phyloP scores from a whole-genome alignment of 30 jellyfish, hydroid and myxozoan genomes.

The Catostylus mosaicus region DNA sequence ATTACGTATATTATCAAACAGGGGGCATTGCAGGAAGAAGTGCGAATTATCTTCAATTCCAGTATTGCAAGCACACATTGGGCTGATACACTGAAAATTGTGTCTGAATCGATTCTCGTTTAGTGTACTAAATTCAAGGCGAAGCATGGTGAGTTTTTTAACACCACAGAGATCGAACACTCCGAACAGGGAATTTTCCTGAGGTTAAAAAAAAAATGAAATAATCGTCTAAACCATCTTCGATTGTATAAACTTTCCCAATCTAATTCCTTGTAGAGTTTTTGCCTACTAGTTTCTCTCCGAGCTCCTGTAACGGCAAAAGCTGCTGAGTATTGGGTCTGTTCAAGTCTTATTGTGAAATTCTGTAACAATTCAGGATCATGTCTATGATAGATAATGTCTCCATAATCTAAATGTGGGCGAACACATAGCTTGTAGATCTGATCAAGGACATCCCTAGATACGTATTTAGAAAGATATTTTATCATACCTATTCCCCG shows the following conservation, averaged over 20 bases:
- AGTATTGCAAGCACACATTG: constrained; percentile 44
- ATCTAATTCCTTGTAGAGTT: too few species aligned
- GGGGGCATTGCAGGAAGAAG: constrained; percentile 23
- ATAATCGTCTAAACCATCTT: constrained; percentile 45
- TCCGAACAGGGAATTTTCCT: constrained; percentile 23
- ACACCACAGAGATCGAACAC: constrained; percentile 11
- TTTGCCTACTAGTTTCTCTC: too few species aligned
- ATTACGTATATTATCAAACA: constrained; percentile 14
- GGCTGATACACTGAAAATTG: constrained; percentile 8
- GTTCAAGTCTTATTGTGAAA: constrained; percentile 22
- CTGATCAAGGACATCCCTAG: too few species aligned
- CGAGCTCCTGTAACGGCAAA: too few species aligned
- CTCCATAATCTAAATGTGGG: too few species aligned
- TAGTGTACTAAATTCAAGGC: constrained; percentile 41
- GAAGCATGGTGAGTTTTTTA: constrained; percentile 23
- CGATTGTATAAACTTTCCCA: constrained; percentile 37
- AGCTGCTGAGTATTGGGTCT: too few species aligned
- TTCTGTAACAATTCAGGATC: constrained; percentile 22
- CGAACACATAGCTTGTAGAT: too few species aligned
- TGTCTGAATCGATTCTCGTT: constrained; percentile 51
- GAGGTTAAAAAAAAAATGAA: constrained; percentile 32
- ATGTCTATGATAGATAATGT: too few species aligned
- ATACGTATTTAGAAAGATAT: too few species aligned
- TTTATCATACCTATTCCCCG: too few species aligned
- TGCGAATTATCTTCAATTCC: constrained; percentile 45